These are phyloP conservation scores for Macrophya annulata DNA, from an alignment of 2,888 invertebrate species.

Conservation along the genomic window DNA sequence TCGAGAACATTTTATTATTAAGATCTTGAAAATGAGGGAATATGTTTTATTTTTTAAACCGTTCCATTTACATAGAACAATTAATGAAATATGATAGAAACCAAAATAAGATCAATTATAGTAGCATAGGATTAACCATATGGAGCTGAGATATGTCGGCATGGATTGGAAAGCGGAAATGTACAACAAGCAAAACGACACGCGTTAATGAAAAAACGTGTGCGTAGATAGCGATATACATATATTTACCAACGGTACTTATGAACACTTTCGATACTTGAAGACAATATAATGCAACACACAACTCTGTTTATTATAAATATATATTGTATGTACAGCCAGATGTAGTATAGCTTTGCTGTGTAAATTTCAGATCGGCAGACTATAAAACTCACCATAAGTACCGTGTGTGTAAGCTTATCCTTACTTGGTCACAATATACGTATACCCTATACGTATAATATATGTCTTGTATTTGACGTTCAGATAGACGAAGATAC, in stretches of 20 bases:
- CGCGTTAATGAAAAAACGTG: background rate
- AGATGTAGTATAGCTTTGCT: background rate
- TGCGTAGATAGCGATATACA: background rate
- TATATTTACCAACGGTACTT: background rate
- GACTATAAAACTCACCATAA: background rate
- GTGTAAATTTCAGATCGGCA: slow-evolving; percentile 28
- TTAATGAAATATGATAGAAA: background rate
- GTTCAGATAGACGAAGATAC: background rate
- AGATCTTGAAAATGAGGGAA: background rate
- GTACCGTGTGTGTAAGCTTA: background rate
- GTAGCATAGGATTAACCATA: background rate
- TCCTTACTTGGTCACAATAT: slow-evolving; percentile 49
- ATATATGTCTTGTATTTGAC: background rate
- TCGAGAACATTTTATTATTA: background rate
- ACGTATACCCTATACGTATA: background rate
- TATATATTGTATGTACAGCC: background rate
- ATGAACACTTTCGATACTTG: background rate
- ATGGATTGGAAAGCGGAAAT: background rate
- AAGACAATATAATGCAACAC: background rate
- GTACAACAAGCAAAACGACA: background rate
- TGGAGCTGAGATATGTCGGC: background rate
- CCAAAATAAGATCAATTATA: background rate
- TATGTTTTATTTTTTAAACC: too few relatives aligned
- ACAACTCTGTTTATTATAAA: background rate
- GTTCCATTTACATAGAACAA: background rate